phyloP scores from a whole-genome alignment of 2,888 invertebrate genomes.

The Pyralis farinalis region DNA sequence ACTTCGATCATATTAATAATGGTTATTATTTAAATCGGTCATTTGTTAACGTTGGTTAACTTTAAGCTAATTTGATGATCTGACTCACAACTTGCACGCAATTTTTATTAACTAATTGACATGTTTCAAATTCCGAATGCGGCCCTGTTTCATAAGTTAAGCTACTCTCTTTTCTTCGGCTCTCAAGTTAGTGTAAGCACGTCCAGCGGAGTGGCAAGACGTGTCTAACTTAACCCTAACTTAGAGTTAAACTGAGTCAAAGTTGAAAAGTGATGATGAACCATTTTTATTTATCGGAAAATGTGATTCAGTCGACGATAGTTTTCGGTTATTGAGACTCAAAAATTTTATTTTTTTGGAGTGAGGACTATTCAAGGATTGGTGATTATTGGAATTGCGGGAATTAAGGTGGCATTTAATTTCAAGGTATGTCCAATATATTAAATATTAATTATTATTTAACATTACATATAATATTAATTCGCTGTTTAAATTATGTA shows the following conservation, averaged over 20 bases:
- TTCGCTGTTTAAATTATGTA: no score
- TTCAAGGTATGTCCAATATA: slow-evolving; percentile 32
- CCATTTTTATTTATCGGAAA: slow-evolving; percentile 72
- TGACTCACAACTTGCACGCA: no score
- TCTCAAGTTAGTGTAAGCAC: slow-evolving; percentile 20
- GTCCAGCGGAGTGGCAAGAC: slow-evolving; percentile 14
- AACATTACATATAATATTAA: no score
- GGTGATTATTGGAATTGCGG: slow-evolving; percentile 21
- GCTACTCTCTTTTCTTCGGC: slow-evolving; percentile 1
- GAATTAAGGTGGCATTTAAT: slow-evolving; percentile 30
- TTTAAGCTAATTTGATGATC: no score
- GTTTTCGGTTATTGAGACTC: slow-evolving; percentile 26
- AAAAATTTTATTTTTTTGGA: slow-evolving; percentile 20
- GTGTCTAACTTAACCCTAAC: no score
- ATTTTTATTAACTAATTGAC: no score
- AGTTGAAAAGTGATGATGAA: slow-evolving; percentile 47
- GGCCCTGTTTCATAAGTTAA: slow-evolving; percentile 3
- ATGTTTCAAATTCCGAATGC: neutral
- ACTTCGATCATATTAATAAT: no score
- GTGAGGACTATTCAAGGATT: slow-evolving; percentile 30
- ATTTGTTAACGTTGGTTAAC: no score
- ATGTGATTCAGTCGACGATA: slow-evolving; percentile 72
- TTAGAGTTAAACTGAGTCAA: neutral
- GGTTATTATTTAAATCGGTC: no score
- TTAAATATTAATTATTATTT: no score